Evolutionary conservation across 2,113 vertebrate genomes (phyloP).

Genomic region (Pithys albifrons): DNA sequence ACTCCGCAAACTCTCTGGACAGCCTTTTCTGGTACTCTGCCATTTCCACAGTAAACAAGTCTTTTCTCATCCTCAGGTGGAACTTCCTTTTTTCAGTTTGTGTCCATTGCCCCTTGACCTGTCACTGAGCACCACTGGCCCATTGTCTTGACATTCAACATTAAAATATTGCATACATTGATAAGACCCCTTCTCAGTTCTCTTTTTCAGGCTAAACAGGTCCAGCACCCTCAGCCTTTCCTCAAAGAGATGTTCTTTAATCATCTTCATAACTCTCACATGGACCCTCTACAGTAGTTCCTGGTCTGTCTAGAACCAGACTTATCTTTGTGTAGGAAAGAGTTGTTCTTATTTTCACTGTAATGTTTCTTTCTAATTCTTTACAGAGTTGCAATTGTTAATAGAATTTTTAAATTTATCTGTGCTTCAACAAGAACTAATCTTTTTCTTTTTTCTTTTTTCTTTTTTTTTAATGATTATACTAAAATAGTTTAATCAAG

Average conservation of each 20-base stretch:
- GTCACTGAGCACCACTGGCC: not conserved
- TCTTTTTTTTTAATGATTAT: not conserved
- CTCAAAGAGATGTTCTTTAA: not conserved
- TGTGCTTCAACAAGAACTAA: not conserved
- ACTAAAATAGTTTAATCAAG: not conserved
- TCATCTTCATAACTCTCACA: not conserved
- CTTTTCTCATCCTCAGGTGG: not conserved
- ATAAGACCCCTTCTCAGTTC: too few relatives aligned
- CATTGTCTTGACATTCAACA: rapidly evolving
- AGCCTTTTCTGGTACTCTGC: not conserved
- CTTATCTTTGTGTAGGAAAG: not conserved
- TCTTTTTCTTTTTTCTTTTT: too few relatives aligned
- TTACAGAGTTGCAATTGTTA: not conserved
- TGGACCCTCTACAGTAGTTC: not conserved
- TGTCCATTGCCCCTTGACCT: not conserved
- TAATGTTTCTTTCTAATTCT: not conserved
- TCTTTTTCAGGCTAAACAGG: not conserved
- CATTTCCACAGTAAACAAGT: not conserved
- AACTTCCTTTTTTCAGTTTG: not conserved
- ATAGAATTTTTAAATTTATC: not conserved
- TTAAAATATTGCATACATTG: rapidly evolving
- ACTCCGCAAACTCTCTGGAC: not conserved
- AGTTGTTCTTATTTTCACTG: not conserved
- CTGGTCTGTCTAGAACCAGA: not conserved
- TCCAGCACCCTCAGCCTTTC: not conserved